Conservation (phyloP, 2,797 vertebrate species). For the Lagorchestes hirsutus region DNA sequence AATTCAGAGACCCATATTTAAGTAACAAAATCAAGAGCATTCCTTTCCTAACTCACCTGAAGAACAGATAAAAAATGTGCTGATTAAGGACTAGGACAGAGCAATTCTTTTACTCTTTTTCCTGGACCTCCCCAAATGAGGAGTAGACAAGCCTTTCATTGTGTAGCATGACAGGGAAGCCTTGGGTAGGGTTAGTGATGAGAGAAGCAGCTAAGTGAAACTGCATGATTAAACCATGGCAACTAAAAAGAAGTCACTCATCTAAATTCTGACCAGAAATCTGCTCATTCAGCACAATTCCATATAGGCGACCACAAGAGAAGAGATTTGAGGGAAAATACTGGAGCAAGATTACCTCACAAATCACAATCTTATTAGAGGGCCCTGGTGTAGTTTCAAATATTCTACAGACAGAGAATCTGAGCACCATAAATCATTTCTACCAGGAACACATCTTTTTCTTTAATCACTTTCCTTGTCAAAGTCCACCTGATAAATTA, state of each 20-base stretch:
- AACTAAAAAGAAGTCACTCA: not conserved
- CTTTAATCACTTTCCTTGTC: not conserved
- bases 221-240: not conserved
- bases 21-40: not conserved
- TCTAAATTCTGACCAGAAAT: not conserved
- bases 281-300: not conserved
- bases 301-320: not conserved
- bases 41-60: not conserved
- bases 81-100: conserved; percentile 58
- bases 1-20: not conserved
- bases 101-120: conserved; percentile 17
- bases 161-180: not conserved
- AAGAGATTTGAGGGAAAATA: not conserved
- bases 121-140: not conserved
- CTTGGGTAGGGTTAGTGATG: not conserved
- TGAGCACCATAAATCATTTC: not conserved
- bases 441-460: not conserved
- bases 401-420: conserved; percentile 6
- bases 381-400: not conserved
- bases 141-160: accelerated
- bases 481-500: conserved; percentile 3
- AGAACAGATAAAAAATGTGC: conserved; percentile 23
- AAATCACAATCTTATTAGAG: not conserved
- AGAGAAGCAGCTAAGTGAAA: not conserved
- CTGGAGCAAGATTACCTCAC: not conserved